Evolutionary conservation across 2,888 invertebrate species (phyloP).

Genomic region (Drosophila vallismaia): DNA sequence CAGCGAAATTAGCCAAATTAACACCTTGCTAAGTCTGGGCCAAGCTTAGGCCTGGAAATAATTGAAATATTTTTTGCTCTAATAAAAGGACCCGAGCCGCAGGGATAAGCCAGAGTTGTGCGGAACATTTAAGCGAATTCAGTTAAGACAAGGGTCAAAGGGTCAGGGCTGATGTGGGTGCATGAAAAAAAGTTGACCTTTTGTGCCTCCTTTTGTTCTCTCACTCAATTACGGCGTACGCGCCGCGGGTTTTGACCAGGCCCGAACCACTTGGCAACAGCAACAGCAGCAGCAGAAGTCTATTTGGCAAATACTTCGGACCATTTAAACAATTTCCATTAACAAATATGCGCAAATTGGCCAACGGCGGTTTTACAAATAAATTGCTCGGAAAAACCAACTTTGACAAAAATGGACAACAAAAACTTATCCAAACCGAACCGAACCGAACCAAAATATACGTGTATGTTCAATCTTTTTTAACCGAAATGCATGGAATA

Average conservation of each 20-base stretch:
- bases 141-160: background rate
- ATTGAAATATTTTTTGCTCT: conserved; percentile 76
- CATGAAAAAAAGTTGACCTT: conserved; percentile 49
- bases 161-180: conserved; percentile 10
- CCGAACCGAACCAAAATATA: conserved; percentile 58
- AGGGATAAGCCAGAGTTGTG: conserved; percentile 32
- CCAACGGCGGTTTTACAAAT: conserved; percentile 78
- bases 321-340: conserved; percentile 82
- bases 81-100: conserved; percentile 55
- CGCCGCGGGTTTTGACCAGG: conserved; percentile 25
- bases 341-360: conserved; percentile 81
- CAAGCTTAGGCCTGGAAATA: conserved; percentile 66
- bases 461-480: conserved; percentile 73
- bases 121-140: conserved; percentile 37
- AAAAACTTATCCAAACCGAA: conserved; percentile 24
- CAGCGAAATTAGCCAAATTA: conserved; percentile 79
- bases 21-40: conserved; percentile 66
- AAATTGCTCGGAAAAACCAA: conserved; percentile 69
- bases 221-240: conserved; percentile 58
- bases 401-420: conserved; percentile 69
- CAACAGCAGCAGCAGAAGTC: conserved; percentile 41
- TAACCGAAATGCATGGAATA: conserved; percentile 75
- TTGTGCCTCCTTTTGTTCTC: conserved; percentile 37
- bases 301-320: conserved; percentile 69
- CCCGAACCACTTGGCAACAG: conserved; percentile 19